Base-by-base conservation (phyloP, 2,797 vertebrate species). In the Anguilla pacifica region DNA sequence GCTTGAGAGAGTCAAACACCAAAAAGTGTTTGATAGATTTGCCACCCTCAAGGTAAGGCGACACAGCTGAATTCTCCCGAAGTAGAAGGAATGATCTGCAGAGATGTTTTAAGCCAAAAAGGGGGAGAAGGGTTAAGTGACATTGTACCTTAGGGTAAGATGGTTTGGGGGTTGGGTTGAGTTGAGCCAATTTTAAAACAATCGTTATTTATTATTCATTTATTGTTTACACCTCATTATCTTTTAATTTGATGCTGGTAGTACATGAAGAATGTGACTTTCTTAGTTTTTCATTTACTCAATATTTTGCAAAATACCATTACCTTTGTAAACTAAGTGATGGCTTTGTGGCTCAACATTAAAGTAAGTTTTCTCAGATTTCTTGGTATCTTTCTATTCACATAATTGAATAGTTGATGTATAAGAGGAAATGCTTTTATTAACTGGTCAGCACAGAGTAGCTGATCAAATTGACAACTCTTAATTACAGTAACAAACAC, bases 11-110 rank as follows among this genome's bases (percentile, higher is more conserved):
- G 46, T 86, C n/a, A 46, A 72, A 31, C 39, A 74, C 22, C 19
- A 72, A n/a, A 86, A 53, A 74, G 61, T 64, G 35, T 64, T 86
- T 49, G 61, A 86, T 46, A 72, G 64, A 86, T 86, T 86, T 74
- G 39, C 67, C 43, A 86, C 85, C 28, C 64, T 86, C 39, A 86
- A 86, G 64, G 51, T 46, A 10, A 74, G 85, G 67, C 49, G 64
- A 31, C 49, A 74, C 61, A 46, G 22, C 35, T 86, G 74, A 46
- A 72, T 57, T 57, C 15, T 9, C 5, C 55, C 55, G 55, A 57
- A 57, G 55, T 57, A 57, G 55, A 57, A 17, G 55, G 55, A 57
- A 57, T 57, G 55, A 57, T 57, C 10, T 57, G 55, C 55, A 57
- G 55, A 17, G 55, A 67, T n/a, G 64, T 67, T 67, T 67, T 67